Evolutionary conservation across 2,113 vertebrate genomes (phyloP).

Genomic region (Oncorhynchus kisutch): DNA sequence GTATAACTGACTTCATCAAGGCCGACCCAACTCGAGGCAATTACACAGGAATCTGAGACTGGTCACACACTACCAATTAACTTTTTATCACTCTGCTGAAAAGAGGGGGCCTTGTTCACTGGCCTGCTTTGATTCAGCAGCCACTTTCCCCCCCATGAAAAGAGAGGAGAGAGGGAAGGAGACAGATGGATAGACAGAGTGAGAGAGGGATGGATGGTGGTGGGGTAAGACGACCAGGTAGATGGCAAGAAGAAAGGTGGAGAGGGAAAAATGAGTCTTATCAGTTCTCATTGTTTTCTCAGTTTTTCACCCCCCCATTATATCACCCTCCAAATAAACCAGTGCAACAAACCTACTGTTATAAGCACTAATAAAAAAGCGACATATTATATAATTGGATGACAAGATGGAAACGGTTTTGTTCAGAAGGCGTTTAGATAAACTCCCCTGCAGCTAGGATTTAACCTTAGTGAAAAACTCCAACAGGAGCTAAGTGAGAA

Average conservation of each 20-base stretch:
- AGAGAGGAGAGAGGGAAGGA: slow-evolving; percentile 24
- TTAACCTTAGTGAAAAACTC: not conserved
- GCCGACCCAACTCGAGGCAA: slow-evolving; percentile 27
- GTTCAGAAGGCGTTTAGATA: slow-evolving; percentile 21
- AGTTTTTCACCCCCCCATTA: too few relatives aligned
- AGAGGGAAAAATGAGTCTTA: not conserved
- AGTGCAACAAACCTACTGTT: not conserved
- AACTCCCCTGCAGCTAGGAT: slow-evolving; percentile 18
- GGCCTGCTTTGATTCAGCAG: slow-evolving; percentile 17
- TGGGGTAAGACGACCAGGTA: not conserved
- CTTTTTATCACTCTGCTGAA: slow-evolving; percentile 35
- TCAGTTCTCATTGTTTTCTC: too few relatives aligned
- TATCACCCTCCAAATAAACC: too few relatives aligned
- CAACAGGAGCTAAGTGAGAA: not conserved
- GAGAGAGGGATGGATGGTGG: not conserved
- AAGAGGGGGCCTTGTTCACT: slow-evolving; percentile 20
- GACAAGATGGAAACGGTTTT: not conserved
- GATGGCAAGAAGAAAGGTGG: not conserved
- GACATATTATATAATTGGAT: not conserved
- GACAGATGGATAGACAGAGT: not conserved
- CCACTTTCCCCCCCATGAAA: slow-evolving; percentile 11
- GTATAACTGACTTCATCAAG: slow-evolving; percentile 15
- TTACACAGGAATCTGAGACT: slow-evolving; percentile 44
- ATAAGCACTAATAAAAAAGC: not conserved
- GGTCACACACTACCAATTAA: slow-evolving; percentile 35